Evolutionary conservation across 2,888 invertebrate species (phyloP).

Genomic region (Polydrusus cervinus): DNA sequence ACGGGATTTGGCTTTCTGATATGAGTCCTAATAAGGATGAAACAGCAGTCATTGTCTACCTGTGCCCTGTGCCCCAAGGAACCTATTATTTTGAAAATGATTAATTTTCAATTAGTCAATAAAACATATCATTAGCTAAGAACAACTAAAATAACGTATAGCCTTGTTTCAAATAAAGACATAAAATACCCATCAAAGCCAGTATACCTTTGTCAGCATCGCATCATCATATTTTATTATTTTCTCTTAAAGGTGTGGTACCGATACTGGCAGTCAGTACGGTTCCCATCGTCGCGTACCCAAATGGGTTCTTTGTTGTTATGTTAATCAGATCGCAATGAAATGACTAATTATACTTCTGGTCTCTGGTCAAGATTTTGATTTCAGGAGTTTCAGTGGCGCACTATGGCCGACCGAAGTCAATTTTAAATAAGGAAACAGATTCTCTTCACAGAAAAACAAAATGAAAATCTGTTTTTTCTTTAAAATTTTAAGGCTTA

Average conservation of each 20-base stretch:
- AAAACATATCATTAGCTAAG: too few species aligned
- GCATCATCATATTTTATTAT: slow-evolving; percentile 24
- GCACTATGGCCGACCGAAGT: background rate
- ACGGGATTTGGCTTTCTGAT: too few species aligned
- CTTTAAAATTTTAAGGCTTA: too few species aligned
- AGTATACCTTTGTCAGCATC: background rate
- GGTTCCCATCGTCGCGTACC: slow-evolving; percentile 60
- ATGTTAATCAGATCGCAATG: slow-evolving; percentile 66
- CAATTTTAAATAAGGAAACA: background rate
- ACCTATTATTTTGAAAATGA: too few species aligned
- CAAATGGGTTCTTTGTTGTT: slow-evolving; percentile 65
- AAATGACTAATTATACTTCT: slow-evolving; percentile 63
- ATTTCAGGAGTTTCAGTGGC: slow-evolving; percentile 41
- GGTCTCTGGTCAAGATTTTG: slow-evolving; percentile 50
- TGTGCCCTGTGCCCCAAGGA: too few species aligned
- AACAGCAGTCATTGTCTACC: too few species aligned
- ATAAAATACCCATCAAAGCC: background rate
- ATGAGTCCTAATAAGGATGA: too few species aligned
- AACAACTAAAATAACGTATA: too few species aligned
- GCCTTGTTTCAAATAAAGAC: background rate
- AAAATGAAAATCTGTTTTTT: too few species aligned
- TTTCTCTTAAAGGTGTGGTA: slow-evolving; percentile 49
- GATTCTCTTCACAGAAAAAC: too few species aligned
- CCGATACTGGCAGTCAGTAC: slow-evolving; percentile 42
- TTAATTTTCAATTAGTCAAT: too few species aligned